These are phyloP conservation scores for Tricholauxania praeusta DNA, from an alignment of 2,888 invertebrate genomes.

Conservation along the genomic window DNA sequence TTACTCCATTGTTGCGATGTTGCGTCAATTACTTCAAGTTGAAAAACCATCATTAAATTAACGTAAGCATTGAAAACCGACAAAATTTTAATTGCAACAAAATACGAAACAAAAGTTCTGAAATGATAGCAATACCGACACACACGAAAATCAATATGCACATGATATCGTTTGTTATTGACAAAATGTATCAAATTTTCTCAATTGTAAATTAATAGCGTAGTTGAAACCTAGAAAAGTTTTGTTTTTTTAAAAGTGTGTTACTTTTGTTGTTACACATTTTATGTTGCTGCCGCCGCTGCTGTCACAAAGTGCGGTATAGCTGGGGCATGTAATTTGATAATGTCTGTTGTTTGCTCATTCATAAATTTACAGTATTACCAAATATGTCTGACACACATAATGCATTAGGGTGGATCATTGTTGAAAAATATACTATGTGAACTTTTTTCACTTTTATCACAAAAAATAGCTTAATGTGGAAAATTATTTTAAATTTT, in stretches of 20 bases:
- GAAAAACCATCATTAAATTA: too few species aligned
- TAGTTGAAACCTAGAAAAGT: too few species aligned
- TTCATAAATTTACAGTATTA: constrained; percentile 50
- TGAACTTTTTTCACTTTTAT: too few species aligned
- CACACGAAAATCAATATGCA: neutral
- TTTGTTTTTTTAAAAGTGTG: neutral
- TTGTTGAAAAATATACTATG: too few species aligned
- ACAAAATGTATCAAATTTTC: too few species aligned
- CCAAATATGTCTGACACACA: neutral
- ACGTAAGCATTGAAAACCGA: constrained; percentile 6
- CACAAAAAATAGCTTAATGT: too few species aligned
- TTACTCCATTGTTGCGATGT: too few species aligned
- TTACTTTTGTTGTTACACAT: constrained; percentile 5
- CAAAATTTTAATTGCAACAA: constrained; percentile 10
- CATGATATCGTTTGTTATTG: too few species aligned
- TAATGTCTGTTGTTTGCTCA: constrained; percentile 35
- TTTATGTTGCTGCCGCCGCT: constrained; percentile 25
- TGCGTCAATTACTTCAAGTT: too few species aligned
- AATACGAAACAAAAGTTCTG: neutral
- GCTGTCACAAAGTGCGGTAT: constrained; percentile 53
- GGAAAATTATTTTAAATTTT: too few species aligned
- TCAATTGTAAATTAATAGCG: too few species aligned
- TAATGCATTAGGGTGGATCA: too few species aligned
- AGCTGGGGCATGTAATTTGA: constrained; percentile 57
- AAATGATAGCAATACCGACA: neutral